Evolutionary conservation across 2,888 invertebrate genomes (phyloP), one percentile per base, ranked within the genome.

Genomic region (Mesopsocus fuscifrons): DNA sequence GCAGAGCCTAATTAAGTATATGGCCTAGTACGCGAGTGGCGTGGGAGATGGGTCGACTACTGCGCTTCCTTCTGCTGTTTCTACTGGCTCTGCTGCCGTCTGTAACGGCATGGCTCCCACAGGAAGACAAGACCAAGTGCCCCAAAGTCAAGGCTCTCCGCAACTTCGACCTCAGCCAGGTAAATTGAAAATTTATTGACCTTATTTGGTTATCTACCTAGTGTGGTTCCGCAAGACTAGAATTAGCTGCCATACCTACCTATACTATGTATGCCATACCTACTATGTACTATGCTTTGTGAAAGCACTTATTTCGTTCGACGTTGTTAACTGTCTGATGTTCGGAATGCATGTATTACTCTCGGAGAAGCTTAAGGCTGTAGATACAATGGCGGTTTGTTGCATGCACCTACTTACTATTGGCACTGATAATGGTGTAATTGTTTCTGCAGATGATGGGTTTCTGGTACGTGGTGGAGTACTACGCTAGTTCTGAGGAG

Each of bases 401-500:
- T n/a, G n/a, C n/a, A n/a, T n/a, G n/a, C n/a, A n/a, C n/a, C n/a
- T n/a, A n/a, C n/a, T n/a, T n/a, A n/a, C n/a, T n/a, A n/a, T n/a
- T n/a, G n/a, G n/a, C n/a, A n/a, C n/a, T n/a, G n/a, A n/a, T n/a
- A 26, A 16, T 11, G 4, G 34, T 30, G 18, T 16, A 21, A 32
- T 34, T 42, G 26, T 34, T 43, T 18, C 49, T 56, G 18, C 58
- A 82, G 81, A 71, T 88, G 66, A 65, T 85, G 52, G 85, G 87
- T 8, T 68, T 70, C 49, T 88, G 87, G 87, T 82, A 71, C 61
- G 80, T 87, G 34, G 78, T 85, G 15, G 83, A 87, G 56, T 87
- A 87, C 61, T 88, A 84, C 56, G 85, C 87, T 2, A 85, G 84
- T 56, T 83, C 81, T 1, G 87, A 87, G 60, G 87, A 87, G 62